Evolutionary conservation across 2,888 invertebrate genomes (phyloP), one percentile per base, ranked within the genome.

Genomic region (Oscheius myriophilus): DNA sequence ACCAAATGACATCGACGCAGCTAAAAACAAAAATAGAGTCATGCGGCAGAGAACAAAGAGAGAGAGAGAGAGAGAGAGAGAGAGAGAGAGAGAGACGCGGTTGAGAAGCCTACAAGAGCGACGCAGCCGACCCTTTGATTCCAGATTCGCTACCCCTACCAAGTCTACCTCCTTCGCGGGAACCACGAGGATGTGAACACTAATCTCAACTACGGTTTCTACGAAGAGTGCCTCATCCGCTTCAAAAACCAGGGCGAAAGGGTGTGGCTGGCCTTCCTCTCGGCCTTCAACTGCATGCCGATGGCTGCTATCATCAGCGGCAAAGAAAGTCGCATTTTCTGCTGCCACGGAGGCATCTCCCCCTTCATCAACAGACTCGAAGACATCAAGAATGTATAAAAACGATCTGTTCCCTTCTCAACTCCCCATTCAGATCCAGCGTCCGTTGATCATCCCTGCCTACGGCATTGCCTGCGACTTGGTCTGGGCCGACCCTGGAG

Each of bases 391-490:
- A 46, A 46, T 42, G 52, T 46, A 23, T 7, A 21, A 6, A 21
- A n/a, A 6, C 6, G 21, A 18, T 53, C 16, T 16, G 9, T 25
- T 53, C 18, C 9, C 26, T 9, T 33, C n/a, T 33, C 33, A 33
- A 53, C 9, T 16, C 6, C 33, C 33, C 51, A 52, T 53, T 14
- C 65, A 73, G 73, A 69, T 73, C 21, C 59, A 65, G 26, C 73
- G 76, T 41, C 76, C 76, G 14, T 18, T 52, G 0, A 58, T 76
- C n/a, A 63, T 76, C 3, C 76, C 76, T 7, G 59, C 76, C 9
- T 76, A 41, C 33, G 76, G 76, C 6, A 16, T 72, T 21, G 69
- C 68, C 0, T 73, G 73, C 54, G 90, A 90, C 82, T 84, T 90
- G 26, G 84, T 90, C 12, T 81, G 82, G 81, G 71, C 79, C 2